Evolutionary conservation across 2,888 invertebrate genomes (phyloP).

Genomic region (Pammene aurita): DNA sequence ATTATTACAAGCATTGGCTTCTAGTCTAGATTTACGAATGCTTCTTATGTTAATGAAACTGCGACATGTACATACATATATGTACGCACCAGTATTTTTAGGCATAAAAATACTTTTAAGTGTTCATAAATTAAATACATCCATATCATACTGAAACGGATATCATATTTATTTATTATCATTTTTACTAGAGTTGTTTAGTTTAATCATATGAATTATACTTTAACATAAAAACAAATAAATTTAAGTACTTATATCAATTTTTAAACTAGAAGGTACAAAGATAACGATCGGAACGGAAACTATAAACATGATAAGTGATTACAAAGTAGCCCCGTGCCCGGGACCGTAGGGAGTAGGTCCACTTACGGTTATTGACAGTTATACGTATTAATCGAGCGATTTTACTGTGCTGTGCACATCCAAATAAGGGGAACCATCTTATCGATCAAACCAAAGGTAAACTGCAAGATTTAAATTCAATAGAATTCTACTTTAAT

Average conservation of each 20-base stretch:
- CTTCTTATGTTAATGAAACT: no score
- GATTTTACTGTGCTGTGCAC: neutral
- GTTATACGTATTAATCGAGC: conserved; percentile 30
- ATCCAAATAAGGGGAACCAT: neutral
- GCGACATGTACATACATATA: no score
- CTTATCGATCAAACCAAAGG: no score
- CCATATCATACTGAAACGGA: neutral
- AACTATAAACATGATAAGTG: conserved; percentile 21
- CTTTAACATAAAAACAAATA: neutral
- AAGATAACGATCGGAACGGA: conserved; percentile 32
- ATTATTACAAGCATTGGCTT: no score
- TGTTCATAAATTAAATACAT: no score
- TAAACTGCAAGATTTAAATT: no score
- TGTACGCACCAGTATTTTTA: no score
- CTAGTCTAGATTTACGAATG: no score
- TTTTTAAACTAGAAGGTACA: conserved; percentile 4
- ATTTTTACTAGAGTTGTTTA: neutral
- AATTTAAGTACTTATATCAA: neutral
- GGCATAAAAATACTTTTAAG: neutral
- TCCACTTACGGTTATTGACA: conserved; percentile 37
- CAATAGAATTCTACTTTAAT: no score
- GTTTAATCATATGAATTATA: neutral
- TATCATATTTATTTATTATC: neutral
- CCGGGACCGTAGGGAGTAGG: conserved; percentile 15
- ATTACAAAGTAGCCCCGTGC: conserved; percentile 12